These are phyloP conservation scores for Drosophila orena DNA, from an alignment of 1,140 invertebrate species.

Conservation along the genomic window DNA sequence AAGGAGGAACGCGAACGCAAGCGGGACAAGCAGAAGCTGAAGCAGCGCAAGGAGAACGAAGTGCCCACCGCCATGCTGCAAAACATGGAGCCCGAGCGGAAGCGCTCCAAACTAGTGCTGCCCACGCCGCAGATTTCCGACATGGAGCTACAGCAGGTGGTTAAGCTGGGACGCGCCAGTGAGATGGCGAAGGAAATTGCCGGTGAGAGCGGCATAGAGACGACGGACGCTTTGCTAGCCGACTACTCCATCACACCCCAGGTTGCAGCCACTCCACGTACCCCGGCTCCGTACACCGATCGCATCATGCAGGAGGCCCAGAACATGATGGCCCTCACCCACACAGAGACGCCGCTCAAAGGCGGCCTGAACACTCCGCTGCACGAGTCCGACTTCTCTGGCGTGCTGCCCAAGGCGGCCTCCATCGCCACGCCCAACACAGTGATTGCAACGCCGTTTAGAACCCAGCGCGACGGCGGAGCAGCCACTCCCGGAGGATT, in stretches of 20 bases:
- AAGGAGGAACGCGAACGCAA: slow-evolving; percentile 95
- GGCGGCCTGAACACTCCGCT: slow-evolving; percentile 97
- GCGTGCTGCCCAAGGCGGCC: slow-evolving; percentile 91
- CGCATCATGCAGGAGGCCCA: slow-evolving; percentile 96
- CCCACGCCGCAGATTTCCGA: slow-evolving; percentile 99
- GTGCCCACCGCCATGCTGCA: slow-evolving; percentile 96
- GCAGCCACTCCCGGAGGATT: slow-evolving; percentile 85
- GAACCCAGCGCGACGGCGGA: slow-evolving; percentile 84
- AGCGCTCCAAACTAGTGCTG: slow-evolving; percentile 97
- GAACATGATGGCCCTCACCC: slow-evolving; percentile 98
- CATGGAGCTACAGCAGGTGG: slow-evolving; percentile 95
- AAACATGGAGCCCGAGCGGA: slow-evolving; percentile 95
- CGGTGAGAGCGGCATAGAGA: slow-evolving; percentile 91
- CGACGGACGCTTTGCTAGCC: slow-evolving; percentile 94
- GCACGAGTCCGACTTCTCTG: slow-evolving; percentile 94
- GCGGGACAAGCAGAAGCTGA: slow-evolving; percentile 96
- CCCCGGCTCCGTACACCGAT: slow-evolving; percentile 91
- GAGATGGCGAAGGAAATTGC: slow-evolving; percentile 97
- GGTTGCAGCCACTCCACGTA: slow-evolving; percentile 92
- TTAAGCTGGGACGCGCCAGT: slow-evolving; percentile 97
- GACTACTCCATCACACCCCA: slow-evolving; percentile 96
- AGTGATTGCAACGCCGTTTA: slow-evolving; percentile 96
- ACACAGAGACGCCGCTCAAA: slow-evolving; percentile 98
- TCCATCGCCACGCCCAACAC: slow-evolving; percentile 96
- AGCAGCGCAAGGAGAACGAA: slow-evolving; percentile 98